These are phyloP conservation scores for Coboldia fuscipes DNA, from an alignment of 1,140 invertebrate species.

Conservation along the genomic window DNA sequence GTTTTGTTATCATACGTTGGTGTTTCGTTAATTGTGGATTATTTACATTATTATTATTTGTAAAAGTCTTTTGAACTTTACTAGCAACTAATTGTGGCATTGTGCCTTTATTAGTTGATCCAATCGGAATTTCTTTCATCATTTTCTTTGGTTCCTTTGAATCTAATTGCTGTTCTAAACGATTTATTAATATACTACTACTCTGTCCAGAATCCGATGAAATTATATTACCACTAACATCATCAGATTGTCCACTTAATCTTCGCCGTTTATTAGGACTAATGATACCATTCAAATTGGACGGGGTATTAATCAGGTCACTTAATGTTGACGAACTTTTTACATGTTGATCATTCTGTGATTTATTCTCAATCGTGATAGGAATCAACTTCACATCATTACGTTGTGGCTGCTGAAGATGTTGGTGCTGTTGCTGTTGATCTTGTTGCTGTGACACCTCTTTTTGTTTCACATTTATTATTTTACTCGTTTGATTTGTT, in stretches of 20 bases:
- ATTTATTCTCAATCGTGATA: too few species aligned
- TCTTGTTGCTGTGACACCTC: too few species aligned
- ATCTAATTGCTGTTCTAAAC: background rate
- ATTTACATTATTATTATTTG: conserved; percentile 9
- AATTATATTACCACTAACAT: background rate
- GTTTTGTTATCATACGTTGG: too few species aligned
- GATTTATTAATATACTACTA: background rate
- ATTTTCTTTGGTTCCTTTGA: background rate
- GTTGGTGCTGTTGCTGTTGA: too few species aligned
- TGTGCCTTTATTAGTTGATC: conserved; percentile 40
- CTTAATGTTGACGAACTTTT: too few species aligned
- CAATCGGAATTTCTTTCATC: conserved; percentile 24
- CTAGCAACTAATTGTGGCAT: conserved; percentile 21
- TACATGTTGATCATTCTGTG: too few species aligned
- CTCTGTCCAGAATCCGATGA: background rate
- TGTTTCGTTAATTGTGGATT: too few species aligned
- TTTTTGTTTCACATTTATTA: too few species aligned
- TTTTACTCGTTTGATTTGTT: too few species aligned
- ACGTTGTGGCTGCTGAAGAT: too few species aligned
- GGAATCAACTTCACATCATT: too few species aligned
- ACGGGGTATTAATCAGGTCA: conserved; percentile 1
- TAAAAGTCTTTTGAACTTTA: conserved; percentile 17
- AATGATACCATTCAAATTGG: conserved; percentile 21
- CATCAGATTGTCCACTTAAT: conserved; percentile 19
- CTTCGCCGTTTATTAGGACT: conserved; percentile 29